phyloP scores from a whole-genome alignment of 2,888 invertebrate species.

The Falcaria lacertinaria region DNA sequence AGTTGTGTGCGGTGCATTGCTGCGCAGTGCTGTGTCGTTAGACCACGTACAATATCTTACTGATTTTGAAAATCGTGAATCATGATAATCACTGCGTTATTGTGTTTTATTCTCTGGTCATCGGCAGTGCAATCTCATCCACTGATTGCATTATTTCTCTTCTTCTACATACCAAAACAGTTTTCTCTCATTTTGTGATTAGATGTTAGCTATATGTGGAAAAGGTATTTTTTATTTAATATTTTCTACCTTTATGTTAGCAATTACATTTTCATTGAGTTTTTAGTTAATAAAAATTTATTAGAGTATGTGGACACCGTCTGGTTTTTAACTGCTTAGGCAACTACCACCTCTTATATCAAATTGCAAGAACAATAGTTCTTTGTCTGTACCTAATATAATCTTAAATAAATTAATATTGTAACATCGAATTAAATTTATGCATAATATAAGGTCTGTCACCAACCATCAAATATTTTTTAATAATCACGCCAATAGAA shows the following conservation, averaged over 20 bases:
- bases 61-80: background rate
- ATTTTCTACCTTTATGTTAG: background rate
- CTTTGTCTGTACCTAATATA: too few relatives aligned
- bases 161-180: constrained; percentile 31
- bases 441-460: too few relatives aligned
- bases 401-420: too few relatives aligned
- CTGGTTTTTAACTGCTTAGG: too few relatives aligned
- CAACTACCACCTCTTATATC: too few relatives aligned
- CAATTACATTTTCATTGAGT: background rate
- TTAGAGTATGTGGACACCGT: too few relatives aligned
- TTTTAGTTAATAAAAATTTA: too few relatives aligned
- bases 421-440: too few relatives aligned
- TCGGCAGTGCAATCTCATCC: constrained; percentile 18
- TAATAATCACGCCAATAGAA: too few relatives aligned
- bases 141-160: constrained; percentile 27
- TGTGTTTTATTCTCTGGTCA: constrained; percentile 23
- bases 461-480: too few relatives aligned
- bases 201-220: background rate
- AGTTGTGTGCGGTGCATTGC: background rate
- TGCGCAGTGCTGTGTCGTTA: background rate
- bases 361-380: too few relatives aligned
- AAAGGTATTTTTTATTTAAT: background rate
- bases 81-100: constrained; percentile 18
- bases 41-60: background rate
- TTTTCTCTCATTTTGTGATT: constrained; percentile 15